A percentile compares a stretch with the other conserved stretches of the same genome.
phyloP scores from a whole-genome alignment of 1,140 invertebrate genomes.

The Magallana gigas region DNA sequence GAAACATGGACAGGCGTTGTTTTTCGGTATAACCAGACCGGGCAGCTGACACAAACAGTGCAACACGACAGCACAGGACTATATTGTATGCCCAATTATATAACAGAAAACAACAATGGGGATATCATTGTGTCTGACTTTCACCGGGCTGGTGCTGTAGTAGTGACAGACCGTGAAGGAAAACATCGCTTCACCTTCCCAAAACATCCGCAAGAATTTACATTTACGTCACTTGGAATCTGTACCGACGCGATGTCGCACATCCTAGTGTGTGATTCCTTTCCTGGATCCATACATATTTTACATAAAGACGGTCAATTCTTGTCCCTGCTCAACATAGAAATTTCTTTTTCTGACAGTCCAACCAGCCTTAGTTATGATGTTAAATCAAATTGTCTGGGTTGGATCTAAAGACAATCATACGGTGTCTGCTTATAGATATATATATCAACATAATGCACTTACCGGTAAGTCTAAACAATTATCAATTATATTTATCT shows the following conservation, averaged over 20 bases:
- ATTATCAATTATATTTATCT: too few relatives aligned
- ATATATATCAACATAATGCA: too few relatives aligned
- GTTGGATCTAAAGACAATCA: too few relatives aligned
- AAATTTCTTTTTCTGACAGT: neutral
- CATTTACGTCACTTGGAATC: neutral
- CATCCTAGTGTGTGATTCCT: neutral
- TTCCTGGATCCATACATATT: neutral
- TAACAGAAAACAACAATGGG: neutral
- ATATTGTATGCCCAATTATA: neutral
- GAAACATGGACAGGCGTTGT: neutral
- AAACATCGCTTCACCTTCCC: neutral
- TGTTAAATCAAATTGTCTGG: neutral
- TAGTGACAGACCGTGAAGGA: neutral
- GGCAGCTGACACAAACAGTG: neutral
- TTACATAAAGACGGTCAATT: neutral
- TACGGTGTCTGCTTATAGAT: too few relatives aligned
- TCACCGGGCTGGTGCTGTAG: neutral
- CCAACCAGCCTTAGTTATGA: neutral
- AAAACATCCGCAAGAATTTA: neutral
- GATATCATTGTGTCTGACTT: neutral
- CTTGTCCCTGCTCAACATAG: neutral
- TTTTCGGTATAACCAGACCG: neutral
- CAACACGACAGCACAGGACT: neutral
- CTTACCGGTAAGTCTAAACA: too few relatives aligned
- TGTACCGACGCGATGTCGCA: neutral